A percentile compares a stretch with the other conserved stretches of the same genome.
Conservation (phyloP, 2,888 invertebrate genomes). For the Coremacera marginata region DNA sequence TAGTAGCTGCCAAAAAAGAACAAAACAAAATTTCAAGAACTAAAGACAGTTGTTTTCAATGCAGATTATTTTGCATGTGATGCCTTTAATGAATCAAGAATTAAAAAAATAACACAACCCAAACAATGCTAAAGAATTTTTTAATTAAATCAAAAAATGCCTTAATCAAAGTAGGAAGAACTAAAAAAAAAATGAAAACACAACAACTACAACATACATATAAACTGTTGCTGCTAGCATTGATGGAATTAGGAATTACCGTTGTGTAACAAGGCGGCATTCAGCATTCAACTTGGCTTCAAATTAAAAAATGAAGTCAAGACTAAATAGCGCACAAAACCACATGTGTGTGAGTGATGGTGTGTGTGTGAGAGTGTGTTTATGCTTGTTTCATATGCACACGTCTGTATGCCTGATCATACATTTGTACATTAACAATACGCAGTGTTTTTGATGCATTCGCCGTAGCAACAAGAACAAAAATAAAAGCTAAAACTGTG, state of each 20-base stretch:
- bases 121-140: too few relatives aligned
- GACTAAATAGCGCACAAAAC: slow-evolving; percentile 18
- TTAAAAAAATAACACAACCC: not conserved
- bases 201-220: not conserved
- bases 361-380: not conserved
- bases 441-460: too few relatives aligned
- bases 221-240: not conserved
- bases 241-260: not conserved
- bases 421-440: not conserved
- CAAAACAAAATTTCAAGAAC: too few relatives aligned
- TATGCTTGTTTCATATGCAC: not conserved
- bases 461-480: too few relatives aligned
- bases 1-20: too few relatives aligned
- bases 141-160: too few relatives aligned
- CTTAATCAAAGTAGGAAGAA: too few relatives aligned
- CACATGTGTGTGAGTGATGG: slow-evolving; percentile 1
- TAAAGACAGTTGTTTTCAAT: too few relatives aligned
- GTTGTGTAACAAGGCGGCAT: not conserved
- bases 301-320: not conserved
- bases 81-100: not conserved
- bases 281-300: not conserved
- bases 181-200: not conserved
- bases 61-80: too few relatives aligned
- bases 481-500: too few relatives aligned
- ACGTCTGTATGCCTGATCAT: too few relatives aligned